Evolutionary conservation across 1,140 invertebrate species (phyloP), one percentile per base, ranked within the genome.

Genomic region (Drosophila murphyi): DNA sequence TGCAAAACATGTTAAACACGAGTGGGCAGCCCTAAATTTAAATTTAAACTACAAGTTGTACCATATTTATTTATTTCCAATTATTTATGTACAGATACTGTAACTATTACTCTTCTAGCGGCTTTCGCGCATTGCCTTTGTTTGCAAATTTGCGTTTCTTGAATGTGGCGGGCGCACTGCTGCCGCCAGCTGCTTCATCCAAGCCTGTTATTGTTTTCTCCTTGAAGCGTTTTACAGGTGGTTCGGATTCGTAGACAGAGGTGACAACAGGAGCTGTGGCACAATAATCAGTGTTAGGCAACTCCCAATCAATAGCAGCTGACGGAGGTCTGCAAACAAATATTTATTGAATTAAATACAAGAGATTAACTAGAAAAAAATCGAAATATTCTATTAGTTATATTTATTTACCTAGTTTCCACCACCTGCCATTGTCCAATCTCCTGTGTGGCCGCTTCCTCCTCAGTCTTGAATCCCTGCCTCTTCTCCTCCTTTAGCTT

Each of bases 351-450:
- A 20, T 20, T 29, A 45, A 31, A 57, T 68, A n/a, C 47, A 8
- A 50, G 29, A 43, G 3, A 31, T 34, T 47, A 37, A 10, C 20
- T 20, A 20, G 20, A 20, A 20, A 20, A 20, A 20, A 20, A 20
- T 20, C 39, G 3, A 41, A 43, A 43, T 43, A n/a, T n/a, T n/a
- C 1, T 10, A 39, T 10, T 8, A 39, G 37, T 8, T n/a, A n/a
- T n/a, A 43, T 4, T 4, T 43, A 2, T 43, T 91, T 93, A 95
- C 95, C 88, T 93, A 59, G 90, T 87, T 79, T 93, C 92, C 20
- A 96, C 94, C 4, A 93, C 93, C 76, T 94, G 93, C 95, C 95
- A 96, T 41, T 93, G 89, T 5, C 95, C 95, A 82, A 96, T 96
- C 20, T 95, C 94, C 76, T 95, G 93, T 3, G 93, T 93, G 80